Evolutionary conservation across 2,797 vertebrate genomes (phyloP), one percentile per base, ranked within the genome.

Genomic region (Melanotaenia maccullochi): DNA sequence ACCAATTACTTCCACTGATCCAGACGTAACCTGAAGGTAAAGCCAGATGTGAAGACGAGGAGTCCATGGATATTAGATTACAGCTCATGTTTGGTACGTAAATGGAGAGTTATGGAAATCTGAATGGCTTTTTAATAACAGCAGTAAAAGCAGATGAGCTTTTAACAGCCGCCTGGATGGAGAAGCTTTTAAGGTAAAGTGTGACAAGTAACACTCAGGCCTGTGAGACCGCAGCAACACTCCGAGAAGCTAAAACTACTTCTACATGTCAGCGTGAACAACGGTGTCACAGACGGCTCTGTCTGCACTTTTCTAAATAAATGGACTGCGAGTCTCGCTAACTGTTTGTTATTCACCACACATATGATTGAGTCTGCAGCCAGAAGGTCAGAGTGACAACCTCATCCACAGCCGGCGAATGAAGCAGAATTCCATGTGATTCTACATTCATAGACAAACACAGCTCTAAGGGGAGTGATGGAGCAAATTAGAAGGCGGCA

Each of bases 11-110:
- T 63, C 30, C 81, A 35, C 35, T 16, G 0, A 59, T 68, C 85
- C 85, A 86, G 78, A 83, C 85, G 86, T 33, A 64, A 78, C 62
- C 60, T 25, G 60, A 64, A 83, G 79, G 73, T 66, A 28, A 54
- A 54, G 64, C 74, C 87, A 87, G 84, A 90, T 89, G 88, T 81
- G 82, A 61, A 65, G 81, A 75, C n/a, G 55, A 20, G 52, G 61
- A 64, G 70, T 36, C 55, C 64, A 66, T 12, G 4, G 69, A 6
- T n/a, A 70, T 56, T 64, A 36, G 65, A 80, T 79, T 33, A 78
- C 32, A 56, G 18, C 62, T 68, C 22, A 20, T 64, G 74, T 70
- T 73, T 5, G 33, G n/a, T 20, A 8, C 47, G 73, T 62, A 67
- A 83, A 82, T 33, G 64, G 61, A 28, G 57, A 70, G 54, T 73